Percentiles rank a stretch among this genome's conserved stretches.
These are phyloP conservation scores for Colletes latitarsis DNA, from an alignment of 1,140 invertebrate species.

Conservation along the genomic window DNA sequence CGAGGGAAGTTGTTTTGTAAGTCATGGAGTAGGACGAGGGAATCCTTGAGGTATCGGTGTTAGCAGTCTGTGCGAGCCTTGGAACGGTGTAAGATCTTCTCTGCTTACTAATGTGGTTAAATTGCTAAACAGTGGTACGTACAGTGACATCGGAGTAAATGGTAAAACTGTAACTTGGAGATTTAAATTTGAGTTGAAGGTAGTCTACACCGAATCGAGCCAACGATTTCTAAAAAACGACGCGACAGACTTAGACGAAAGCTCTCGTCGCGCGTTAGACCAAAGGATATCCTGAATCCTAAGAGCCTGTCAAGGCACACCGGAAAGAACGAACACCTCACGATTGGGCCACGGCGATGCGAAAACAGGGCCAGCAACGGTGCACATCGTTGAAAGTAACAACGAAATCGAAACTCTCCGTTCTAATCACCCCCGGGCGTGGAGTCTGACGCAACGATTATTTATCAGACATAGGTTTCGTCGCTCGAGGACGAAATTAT, in stretches of 20 bases:
- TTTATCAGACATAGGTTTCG: conserved; percentile 41
- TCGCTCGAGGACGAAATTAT: neutral
- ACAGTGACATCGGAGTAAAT: no score
- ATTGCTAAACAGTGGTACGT: no score
- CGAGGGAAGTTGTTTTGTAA: neutral
- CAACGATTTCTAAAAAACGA: neutral
- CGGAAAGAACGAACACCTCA: neutral
- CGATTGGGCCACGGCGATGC: neutral
- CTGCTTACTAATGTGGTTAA: no score
- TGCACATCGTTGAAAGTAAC: conserved; percentile 41
- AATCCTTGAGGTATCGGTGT: no score
- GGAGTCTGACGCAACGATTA: conserved; percentile 17
- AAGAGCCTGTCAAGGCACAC: neutral
- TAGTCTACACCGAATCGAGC: no score
- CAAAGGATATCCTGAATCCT: neutral
- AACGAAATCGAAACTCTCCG: conserved; percentile 53
- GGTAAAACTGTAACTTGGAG: no score
- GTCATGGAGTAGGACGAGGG: no score
- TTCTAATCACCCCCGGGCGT: conserved; percentile 20
- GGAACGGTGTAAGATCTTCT: no score
- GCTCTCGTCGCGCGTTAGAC: neutral
- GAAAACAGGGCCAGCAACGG: conserved; percentile 21
- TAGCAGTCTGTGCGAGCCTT: no score
- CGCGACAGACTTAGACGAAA: neutral
- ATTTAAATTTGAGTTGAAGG: no score